These are phyloP conservation scores for Callyntrura sp. DNA, from an alignment of 2,888 invertebrate genomes.

Conservation along the genomic window DNA sequence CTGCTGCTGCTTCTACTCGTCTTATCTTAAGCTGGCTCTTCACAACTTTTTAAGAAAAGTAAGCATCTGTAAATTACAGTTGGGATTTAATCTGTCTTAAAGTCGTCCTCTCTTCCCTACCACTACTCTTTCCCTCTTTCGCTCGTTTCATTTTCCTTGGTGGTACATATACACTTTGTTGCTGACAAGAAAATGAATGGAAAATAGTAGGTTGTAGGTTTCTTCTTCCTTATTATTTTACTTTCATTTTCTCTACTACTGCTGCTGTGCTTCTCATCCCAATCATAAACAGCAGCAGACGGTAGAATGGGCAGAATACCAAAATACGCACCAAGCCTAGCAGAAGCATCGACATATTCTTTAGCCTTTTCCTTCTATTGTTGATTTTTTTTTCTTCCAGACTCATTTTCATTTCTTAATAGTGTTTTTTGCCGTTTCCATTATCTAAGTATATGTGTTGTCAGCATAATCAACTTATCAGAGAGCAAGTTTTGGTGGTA, in stretches of 20 bases:
- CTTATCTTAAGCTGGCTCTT: constrained; percentile 73
- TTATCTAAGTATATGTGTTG: not conserved
- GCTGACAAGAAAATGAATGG: not conserved
- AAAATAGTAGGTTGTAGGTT: not conserved
- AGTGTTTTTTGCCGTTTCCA: constrained; percentile 21
- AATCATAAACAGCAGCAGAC: constrained; percentile 9
- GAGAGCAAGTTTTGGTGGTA: not conserved
- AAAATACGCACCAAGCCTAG: not conserved
- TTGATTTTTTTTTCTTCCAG: not conserved
- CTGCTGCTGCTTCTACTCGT: constrained; percentile 50
- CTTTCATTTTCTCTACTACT: constrained; percentile 39
- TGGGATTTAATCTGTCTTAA: constrained; percentile 76
- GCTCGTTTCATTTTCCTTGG: not conserved
- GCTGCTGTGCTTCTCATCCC: constrained; percentile 12
- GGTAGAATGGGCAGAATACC: not conserved
- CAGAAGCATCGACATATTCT: constrained; percentile 18
- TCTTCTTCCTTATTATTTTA: constrained; percentile 25
- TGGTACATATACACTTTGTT: not conserved
- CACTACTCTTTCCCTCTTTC: too few species aligned
- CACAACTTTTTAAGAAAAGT: constrained; percentile 65
- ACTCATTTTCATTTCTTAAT: constrained; percentile 49
- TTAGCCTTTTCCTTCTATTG: constrained; percentile 11
- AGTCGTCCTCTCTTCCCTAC: constrained; percentile 38
- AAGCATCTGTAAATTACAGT: constrained; percentile 77
- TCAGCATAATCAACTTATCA: not conserved